Evolutionary conservation across 2,113 vertebrate species (phyloP).

Genomic region (Pristiophorus japonicus): DNA sequence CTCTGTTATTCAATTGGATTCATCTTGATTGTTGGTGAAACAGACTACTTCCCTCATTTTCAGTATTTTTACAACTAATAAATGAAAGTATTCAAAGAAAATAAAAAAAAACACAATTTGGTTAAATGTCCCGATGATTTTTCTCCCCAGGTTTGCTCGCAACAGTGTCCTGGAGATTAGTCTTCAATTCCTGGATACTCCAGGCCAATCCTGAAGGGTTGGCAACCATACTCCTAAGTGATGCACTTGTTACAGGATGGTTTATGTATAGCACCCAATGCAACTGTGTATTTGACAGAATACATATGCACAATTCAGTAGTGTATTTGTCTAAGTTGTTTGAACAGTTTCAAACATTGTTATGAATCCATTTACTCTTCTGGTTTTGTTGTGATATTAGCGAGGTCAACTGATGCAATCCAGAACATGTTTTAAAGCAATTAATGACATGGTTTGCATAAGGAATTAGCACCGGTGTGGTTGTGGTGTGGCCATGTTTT

Average conservation of each 20-base stretch:
- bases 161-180: too few species aligned
- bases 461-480: not conserved
- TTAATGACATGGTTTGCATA: not conserved
- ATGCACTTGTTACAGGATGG: too few species aligned
- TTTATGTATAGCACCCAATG: not conserved
- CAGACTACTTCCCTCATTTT: not conserved
- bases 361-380: not conserved
- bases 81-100: not conserved
- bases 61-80: not conserved
- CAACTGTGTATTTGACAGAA: not conserved
- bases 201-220: not conserved
- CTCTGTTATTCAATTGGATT: not conserved
- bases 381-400: not conserved
- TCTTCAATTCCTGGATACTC: not conserved
- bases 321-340: not conserved
- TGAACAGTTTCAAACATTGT: not conserved
- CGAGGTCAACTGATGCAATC: not conserved
- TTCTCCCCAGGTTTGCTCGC: not conserved
- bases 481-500: not conserved
- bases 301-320: not conserved
- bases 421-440: not conserved
- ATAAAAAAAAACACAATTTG: not conserved
- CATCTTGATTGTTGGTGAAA: not conserved
- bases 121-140: not conserved
- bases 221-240: not conserved